Conservation (phyloP, 35 echinoderm and acorn worm genomes). For the Holothuria glaberrima region DNA sequence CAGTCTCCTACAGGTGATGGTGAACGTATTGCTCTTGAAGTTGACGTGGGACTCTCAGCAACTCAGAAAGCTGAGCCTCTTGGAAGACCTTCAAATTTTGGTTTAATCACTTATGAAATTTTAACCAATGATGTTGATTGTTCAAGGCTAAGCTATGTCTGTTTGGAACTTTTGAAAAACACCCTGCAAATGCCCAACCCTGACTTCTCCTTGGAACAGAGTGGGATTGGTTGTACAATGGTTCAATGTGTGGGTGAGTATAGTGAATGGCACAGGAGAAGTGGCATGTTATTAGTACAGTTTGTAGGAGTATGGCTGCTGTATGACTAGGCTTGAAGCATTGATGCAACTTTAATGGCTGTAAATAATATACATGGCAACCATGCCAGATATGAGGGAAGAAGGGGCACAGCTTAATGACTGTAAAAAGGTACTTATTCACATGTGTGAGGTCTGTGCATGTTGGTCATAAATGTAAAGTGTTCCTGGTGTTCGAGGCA, state of each 20-base stretch:
- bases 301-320: no score
- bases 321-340: no score
- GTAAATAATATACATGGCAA: no score
- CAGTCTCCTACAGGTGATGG: not conserved
- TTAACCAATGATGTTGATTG: not conserved
- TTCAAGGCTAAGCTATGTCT: not conserved
- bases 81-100: not conserved
- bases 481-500: no score
- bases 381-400: no score
- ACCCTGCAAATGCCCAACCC: not conserved
- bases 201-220: not conserved
- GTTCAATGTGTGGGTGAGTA: constrained; percentile 3
- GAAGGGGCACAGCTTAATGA: no score
- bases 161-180: constrained; percentile 25
- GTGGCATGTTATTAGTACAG: no score
- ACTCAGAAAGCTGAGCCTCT: not conserved
- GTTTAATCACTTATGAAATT: not conserved
- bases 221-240: not conserved
- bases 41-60: not conserved
- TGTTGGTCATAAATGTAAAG: no score
- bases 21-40: not conserved
- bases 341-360: no score
- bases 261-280: no score
- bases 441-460: no score
- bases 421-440: no score